Evolutionary conservation across 1,140 invertebrate genomes (phyloP).

Genomic region (Agraylea sexmaculata): DNA sequence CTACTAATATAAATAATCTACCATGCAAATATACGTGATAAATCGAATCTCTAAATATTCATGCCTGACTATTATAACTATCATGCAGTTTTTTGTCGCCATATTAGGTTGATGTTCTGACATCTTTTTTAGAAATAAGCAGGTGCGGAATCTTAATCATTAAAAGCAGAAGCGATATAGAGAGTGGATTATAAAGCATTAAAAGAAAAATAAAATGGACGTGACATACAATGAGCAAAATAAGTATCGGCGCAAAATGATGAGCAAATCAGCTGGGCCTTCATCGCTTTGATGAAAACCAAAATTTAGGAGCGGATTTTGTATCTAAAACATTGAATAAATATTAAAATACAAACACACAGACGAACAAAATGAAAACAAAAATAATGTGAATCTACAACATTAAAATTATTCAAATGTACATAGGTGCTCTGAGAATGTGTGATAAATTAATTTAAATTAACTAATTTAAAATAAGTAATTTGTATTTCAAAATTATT

Average conservation of each 20-base stretch:
- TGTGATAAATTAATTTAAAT: too few species aligned
- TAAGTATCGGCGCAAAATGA: slow-evolving; percentile 14
- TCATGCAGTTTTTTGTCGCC: neutral
- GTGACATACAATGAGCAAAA: slow-evolving; percentile 19
- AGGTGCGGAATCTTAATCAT: slow-evolving; percentile 1
- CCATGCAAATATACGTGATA: neutral
- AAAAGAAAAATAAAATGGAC: slow-evolving; percentile 12
- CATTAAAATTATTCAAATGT: too few species aligned
- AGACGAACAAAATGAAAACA: too few species aligned
- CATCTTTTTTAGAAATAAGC: neutral
- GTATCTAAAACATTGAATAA: slow-evolving; percentile 19
- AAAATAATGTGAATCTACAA: too few species aligned
- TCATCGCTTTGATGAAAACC: slow-evolving; percentile 21
- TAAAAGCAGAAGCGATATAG: slow-evolving; percentile 1
- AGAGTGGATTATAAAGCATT: too few species aligned
- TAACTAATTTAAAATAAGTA: too few species aligned
- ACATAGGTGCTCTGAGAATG: too few species aligned
- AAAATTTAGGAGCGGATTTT: slow-evolving; percentile 15
- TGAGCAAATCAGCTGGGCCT: slow-evolving; percentile 14
- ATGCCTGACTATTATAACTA: neutral
- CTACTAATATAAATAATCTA: neutral
- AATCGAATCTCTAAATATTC: neutral
- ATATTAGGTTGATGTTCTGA: neutral
- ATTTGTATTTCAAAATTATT: too few species aligned
- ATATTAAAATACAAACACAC: too few species aligned